phyloP scores from a whole-genome alignment of 1,140 invertebrate genomes.

The Adoxophyes honmai region DNA sequence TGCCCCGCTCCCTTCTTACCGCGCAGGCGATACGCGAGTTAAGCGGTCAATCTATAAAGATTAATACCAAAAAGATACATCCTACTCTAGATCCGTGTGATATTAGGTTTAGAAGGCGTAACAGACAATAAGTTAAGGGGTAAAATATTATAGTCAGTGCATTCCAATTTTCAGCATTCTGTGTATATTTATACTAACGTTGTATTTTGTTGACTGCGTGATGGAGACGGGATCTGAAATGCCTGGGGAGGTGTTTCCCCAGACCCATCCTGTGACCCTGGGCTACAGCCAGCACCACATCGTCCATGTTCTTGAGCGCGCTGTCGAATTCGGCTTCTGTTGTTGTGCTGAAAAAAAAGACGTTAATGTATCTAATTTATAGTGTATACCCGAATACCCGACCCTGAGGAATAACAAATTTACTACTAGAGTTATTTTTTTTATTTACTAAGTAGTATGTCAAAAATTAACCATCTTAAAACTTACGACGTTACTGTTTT shows the following conservation, averaged over 20 bases:
- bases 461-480: neutral
- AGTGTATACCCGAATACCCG: no score
- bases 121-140: no score
- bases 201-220: slow-evolving; percentile 63
- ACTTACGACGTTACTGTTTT: slow-evolving; percentile 47
- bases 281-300: slow-evolving; percentile 61
- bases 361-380: neutral
- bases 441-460: no score
- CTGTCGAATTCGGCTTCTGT: slow-evolving; percentile 46
- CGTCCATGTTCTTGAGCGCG: slow-evolving; percentile 53
- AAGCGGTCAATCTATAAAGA: no score
- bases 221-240: slow-evolving; percentile 61
- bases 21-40: no score
- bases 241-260: slow-evolving; percentile 53
- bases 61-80: no score
- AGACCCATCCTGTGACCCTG: slow-evolving; percentile 50
- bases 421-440: no score
- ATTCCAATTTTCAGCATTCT: neutral
- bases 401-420: no score
- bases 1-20: no score
- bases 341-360: slow-evolving; percentile 24
- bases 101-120: no score
- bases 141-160: no score
- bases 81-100: no score
- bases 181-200: slow-evolving; percentile 33